Conservation (phyloP, 1,140 invertebrate genomes). For the Polyergus mexicanus region DNA sequence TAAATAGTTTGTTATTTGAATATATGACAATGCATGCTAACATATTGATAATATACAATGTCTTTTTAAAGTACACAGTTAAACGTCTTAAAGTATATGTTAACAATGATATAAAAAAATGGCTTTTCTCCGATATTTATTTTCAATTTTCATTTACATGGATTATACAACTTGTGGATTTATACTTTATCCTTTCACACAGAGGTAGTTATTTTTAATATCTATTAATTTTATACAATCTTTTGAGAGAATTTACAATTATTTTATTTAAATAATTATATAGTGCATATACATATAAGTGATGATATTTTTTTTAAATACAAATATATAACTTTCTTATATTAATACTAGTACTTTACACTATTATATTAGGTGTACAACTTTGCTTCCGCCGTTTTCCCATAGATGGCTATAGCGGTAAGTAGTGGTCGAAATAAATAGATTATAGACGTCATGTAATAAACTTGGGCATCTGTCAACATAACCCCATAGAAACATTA, state of each 20-base stretch:
- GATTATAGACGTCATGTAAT: too few species aligned
- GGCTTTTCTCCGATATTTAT: constrained; percentile 36
- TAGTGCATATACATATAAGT: too few species aligned
- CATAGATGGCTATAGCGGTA: too few species aligned
- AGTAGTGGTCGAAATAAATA: too few species aligned
- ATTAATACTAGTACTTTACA: neutral
- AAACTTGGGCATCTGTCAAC: too few species aligned
- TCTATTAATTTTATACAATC: neutral
- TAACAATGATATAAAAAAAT: constrained; percentile 14
- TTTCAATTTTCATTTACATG: neutral
- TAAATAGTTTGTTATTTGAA: neutral
- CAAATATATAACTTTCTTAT: neutral
- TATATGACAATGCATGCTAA: neutral
- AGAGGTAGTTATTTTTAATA: constrained; percentile 32
- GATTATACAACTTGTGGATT: constrained; percentile 1
- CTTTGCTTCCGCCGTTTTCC: too few species aligned
- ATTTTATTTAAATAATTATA: constrained; percentile 2
- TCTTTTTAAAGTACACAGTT: neutral
- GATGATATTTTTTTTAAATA: neutral
- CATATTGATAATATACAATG: constrained; percentile 15
- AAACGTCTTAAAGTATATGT: neutral
- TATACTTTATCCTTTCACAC: neutral
- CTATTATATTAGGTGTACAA: too few species aligned
- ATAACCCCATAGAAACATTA: too few species aligned
- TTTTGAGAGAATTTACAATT: neutral